These are phyloP conservation scores for Halichoeres trimaculatus DNA, from an alignment of 2,113 vertebrate genomes.

Conservation along the genomic window DNA sequence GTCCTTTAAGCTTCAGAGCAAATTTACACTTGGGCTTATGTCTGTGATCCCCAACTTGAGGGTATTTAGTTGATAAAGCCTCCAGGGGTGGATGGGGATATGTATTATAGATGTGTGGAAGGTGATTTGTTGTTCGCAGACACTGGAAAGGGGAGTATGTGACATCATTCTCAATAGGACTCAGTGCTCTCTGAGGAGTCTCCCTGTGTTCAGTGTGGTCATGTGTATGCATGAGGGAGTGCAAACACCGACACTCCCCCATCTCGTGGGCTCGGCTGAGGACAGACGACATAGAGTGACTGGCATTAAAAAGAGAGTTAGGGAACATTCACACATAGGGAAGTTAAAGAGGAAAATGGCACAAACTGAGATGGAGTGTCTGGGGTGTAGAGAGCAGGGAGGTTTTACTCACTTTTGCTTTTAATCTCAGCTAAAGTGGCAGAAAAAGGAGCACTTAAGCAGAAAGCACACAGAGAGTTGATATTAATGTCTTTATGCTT, in stretches of 20 bases:
- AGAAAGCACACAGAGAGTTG: slow-evolving; percentile 43
- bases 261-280: slow-evolving; percentile 20
- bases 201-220: slow-evolving; percentile 15
- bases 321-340: slow-evolving; percentile 20
- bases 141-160: slow-evolving; percentile 36
- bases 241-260: slow-evolving; percentile 30
- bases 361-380: slow-evolving; percentile 43
- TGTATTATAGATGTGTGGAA: slow-evolving; percentile 63
- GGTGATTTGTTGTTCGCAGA: slow-evolving; percentile 63
- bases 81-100: slow-evolving; percentile 52
- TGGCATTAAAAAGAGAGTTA: slow-evolving; percentile 43
- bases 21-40: slow-evolving; percentile 62
- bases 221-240: slow-evolving; percentile 47
- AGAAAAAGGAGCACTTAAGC: slow-evolving; percentile 64
- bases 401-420: slow-evolving; percentile 50
- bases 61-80: slow-evolving; percentile 68
- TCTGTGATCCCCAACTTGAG: slow-evolving; percentile 51
- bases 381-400: slow-evolving; percentile 20
- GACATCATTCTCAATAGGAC: slow-evolving; percentile 63
- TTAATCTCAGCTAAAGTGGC: slow-evolving; percentile 69
- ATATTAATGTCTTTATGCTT: slow-evolving; percentile 68
- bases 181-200: slow-evolving; percentile 37
- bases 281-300: slow-evolving; percentile 34
- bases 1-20: slow-evolving; percentile 14
- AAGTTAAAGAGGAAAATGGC: slow-evolving; percentile 32